Evolutionary conservation across 2,888 invertebrate species (phyloP).

Genomic region (Malthinus flaveolus): DNA sequence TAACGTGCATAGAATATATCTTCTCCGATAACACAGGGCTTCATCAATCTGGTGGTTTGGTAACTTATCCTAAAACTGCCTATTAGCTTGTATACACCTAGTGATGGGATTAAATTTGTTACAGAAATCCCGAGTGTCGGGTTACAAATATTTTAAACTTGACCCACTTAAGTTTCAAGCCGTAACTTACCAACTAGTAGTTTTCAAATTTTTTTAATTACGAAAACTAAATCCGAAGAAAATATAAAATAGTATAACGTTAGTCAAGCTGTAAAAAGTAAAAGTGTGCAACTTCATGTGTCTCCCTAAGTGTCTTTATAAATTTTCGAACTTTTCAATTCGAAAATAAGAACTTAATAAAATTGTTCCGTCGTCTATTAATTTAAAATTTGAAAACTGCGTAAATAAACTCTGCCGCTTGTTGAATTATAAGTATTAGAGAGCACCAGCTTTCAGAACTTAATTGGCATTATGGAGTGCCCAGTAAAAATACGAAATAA

Average conservation of each 20-base stretch:
- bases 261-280: no score
- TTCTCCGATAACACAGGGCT: not conserved
- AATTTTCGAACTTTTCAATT: no score
- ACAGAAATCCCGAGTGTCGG: no score
- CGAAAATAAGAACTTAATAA: not conserved
- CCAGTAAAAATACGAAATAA: constrained; percentile 15
- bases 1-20: not conserved
- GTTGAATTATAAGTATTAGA: constrained; percentile 5
- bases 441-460: constrained; percentile 1
- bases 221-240: no score
- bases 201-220: no score
- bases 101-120: no score
- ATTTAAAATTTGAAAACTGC: constrained; percentile 5
- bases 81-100: not conserved
- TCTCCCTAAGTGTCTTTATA: no score
- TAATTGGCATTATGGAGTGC: constrained; percentile 9
- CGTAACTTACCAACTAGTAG: no score
- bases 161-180: no score
- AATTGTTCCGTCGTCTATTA: not conserved
- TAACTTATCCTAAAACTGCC: constrained; percentile 1
- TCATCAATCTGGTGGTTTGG: constrained; percentile 5
- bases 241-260: no score
- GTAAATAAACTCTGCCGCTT: constrained; percentile 6
- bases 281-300: no score
- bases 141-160: no score